Conservation (phyloP, 2,888 invertebrate genomes). For the Nudaria mundana region DNA sequence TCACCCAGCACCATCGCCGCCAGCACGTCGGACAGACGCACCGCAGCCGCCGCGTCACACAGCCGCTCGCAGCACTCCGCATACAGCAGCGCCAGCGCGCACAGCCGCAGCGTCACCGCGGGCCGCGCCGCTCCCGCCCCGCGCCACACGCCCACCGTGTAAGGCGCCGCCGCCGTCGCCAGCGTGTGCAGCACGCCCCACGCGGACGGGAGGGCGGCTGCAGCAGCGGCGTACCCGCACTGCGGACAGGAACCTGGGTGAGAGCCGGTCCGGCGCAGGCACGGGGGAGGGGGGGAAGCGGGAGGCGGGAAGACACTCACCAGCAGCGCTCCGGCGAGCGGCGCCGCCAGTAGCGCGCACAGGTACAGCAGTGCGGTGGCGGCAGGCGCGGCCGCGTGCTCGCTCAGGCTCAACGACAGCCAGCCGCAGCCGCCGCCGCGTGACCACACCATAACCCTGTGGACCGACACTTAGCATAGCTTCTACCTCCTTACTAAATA, state of each 20-base stretch:
- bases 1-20: slow-evolving; percentile 33
- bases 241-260: slow-evolving; percentile 19
- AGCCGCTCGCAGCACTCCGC: slow-evolving; percentile 55
- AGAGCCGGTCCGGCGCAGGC: not conserved
- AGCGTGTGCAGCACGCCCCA: slow-evolving; percentile 34
- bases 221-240: too few species aligned
- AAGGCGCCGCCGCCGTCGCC: slow-evolving; percentile 39
- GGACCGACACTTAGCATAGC: not conserved
- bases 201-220: slow-evolving; percentile 40
- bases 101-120: slow-evolving; percentile 19
- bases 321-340: slow-evolving; percentile 22
- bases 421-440: slow-evolving; percentile 42
- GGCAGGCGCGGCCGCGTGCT: slow-evolving; percentile 15
- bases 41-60: slow-evolving; percentile 47
- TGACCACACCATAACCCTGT: slow-evolving; percentile 41
- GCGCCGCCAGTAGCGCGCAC: slow-evolving; percentile 52
- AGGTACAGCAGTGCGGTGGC: too few species aligned
- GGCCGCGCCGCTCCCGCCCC: slow-evolving; percentile 13
- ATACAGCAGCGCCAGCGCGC: slow-evolving; percentile 54
- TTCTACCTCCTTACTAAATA: not conserved
- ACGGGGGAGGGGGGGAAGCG: not conserved
- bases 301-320: not conserved
- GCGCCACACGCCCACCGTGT: slow-evolving; percentile 39
- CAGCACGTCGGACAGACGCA: slow-evolving; percentile 35
- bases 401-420: slow-evolving; percentile 53